Base-by-base conservation (phyloP, 2,888 invertebrate genomes). In the Sphaeridia pumilis region DNA sequence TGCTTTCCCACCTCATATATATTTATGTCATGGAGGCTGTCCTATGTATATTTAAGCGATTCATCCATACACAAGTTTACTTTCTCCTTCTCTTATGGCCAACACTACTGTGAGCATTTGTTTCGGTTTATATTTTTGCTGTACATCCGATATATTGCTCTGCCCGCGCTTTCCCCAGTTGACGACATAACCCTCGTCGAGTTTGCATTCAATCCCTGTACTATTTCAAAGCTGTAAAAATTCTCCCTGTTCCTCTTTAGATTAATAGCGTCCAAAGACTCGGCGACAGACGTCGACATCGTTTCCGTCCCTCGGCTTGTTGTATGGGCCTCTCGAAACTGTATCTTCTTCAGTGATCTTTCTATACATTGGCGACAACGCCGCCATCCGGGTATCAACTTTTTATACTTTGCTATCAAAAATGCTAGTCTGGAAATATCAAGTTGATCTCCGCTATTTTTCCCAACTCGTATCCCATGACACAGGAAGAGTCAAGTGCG, bases 1-100 rank as follows among this genome's bases (percentile, higher is more conserved):
- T 31, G 14, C 38, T 20, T 38, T 38, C 38, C 38, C 38, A 38
- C 38, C 38, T 38, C 38, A 38, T 38, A 38, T 38, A 38, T 38
- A 38, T 38, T 38, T 20, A 38, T 38, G 38, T 20, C 38, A 17
- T 38, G 38, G 5, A 5, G 17, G 7, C 38, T 20, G 5, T 14
- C 17, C 38, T 38, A 38, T 38, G 20, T 17, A 17, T n/a, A n/a
- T n/a, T n/a, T n/a, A n/a, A n/a, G n/a, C n/a, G n/a, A n/a, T n/a
- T n/a, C n/a, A n/a, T n/a, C n/a, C n/a, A n/a, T n/a, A n/a, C n/a
- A n/a, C n/a, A n/a, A n/a, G n/a, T n/a, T n/a, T n/a, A n/a, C n/a
- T n/a, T n/a, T n/a, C n/a, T n/a, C n/a, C n/a, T n/a, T n/a, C n/a
- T n/a, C n/a, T n/a, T n/a, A n/a, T n/a, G n/a, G n/a, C n/a, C n/a